Conservation (phyloP, 2,888 invertebrate species). For the Chrysotoxum bicinctum region DNA sequence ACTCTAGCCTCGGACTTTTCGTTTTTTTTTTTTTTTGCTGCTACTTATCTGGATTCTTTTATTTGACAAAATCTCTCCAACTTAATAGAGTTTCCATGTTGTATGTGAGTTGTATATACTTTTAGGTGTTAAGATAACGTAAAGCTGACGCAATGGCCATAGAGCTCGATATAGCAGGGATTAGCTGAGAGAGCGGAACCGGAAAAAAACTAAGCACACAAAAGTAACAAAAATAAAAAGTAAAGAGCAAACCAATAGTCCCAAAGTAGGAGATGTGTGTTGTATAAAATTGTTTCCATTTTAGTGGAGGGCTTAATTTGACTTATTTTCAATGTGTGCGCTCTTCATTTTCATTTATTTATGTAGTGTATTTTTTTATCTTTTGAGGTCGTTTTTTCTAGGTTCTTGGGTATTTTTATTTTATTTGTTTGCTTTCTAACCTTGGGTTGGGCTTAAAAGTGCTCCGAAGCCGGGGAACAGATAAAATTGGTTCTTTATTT, state of each 20-base stretch:
- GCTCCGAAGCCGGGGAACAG: neutral
- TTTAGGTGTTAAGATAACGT: neutral
- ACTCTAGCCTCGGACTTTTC: neutral
- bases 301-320: conserved; percentile 60
- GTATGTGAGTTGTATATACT: neutral
- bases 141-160: neutral
- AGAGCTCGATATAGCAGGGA: neutral
- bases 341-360: conserved; percentile 46
- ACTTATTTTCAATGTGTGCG: conserved; percentile 53
- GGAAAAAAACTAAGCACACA: neutral
- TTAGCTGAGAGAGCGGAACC: conserved; percentile 7
- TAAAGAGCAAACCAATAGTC: conserved; percentile 1
- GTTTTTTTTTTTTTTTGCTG: neutral
- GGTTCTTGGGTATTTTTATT: neutral
- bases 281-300: conserved; percentile 30
- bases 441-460: conserved; percentile 2
- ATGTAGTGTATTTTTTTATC: neutral
- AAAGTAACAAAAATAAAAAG: neutral
- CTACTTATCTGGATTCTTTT: neutral
- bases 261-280: conserved; percentile 34
- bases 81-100: conserved; percentile 2
- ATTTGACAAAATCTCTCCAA: conserved; percentile 2
- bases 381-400: neutral
- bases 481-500: conserved; percentile 11
- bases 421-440: neutral